Base-by-base conservation (phyloP, 2,888 invertebrate species). In the Meghimatium bilineatum region DNA sequence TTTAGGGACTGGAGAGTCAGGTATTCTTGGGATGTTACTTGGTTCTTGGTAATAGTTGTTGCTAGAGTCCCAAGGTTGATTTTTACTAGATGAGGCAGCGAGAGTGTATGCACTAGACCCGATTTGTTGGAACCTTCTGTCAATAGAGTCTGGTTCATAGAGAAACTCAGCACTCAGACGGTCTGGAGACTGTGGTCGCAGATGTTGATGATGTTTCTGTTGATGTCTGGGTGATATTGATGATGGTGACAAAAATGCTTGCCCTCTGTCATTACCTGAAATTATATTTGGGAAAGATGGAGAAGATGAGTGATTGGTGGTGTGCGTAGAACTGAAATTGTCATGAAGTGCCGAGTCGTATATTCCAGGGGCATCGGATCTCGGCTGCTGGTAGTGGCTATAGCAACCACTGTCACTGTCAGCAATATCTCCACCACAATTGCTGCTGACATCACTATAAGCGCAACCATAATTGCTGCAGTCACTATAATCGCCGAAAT, bases 401-500 rank as follows among this genome's bases (percentile, higher is more conserved):
- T 84, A 84, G 20, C 75, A 79, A 29, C 86, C 84, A n/a, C 84
- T 84, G 80, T 84, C 84, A 60, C 84, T 86, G 38, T 84, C 83
- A 10, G 66, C 83, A 0, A 63, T 63, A 34, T 82, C 80, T 60
- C 82, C 60, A 17, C 72, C 60, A 32, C 85, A 76, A 60, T 78
- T 69, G 38, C 78, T 83, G 67, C 86, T 80, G 20, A 67, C 72
- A 66, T 69, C 81, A 74, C 85, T 85, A 23, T 77, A 63, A 29
- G 32, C 38, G n/a, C 71, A 63, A 34, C 79, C 79, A 38, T 79
- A 67, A 32, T 63, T 74, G 79, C 84, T 78, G 72, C 71, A 76
- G 74, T 76, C 80, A 49, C 80, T 77, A 49, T 82, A 77, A 44
- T 69, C 83, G 32, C 67, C 84, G 76, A 56, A 71, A 5, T 79